Conservation (phyloP, 1,140 invertebrate species). For the Latrodectus geometricus region DNA sequence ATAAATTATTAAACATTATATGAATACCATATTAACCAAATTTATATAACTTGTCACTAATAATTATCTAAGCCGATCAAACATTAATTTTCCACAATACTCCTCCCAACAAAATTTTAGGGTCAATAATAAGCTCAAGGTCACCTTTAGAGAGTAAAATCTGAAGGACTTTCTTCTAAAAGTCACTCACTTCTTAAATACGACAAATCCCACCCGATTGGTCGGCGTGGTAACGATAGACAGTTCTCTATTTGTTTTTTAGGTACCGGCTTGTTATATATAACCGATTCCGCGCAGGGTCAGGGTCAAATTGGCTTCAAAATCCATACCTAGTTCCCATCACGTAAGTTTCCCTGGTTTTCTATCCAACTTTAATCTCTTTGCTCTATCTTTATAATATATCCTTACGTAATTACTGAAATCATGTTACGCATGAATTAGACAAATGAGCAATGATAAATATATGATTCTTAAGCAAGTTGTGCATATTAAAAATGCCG, state of each 20-base stretch:
- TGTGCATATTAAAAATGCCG: no score
- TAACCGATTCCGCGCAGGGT: conserved; percentile 23
- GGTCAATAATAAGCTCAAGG: conserved; percentile 37
- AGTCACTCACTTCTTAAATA: conserved; percentile 32
- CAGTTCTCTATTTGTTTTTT: conserved; percentile 41
- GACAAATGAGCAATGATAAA: no score
- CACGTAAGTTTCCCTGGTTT: conserved; percentile 4
- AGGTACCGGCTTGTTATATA: conserved; percentile 39
- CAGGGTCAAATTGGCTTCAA: conserved; percentile 22
- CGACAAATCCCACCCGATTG: conserved; percentile 50
- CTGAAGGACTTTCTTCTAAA: conserved; percentile 5
- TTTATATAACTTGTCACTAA: no score
- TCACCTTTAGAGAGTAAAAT: conserved; percentile 46
- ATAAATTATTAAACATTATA: no score
- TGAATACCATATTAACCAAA: no score
- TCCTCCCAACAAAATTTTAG: not conserved
- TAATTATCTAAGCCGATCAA: not conserved
- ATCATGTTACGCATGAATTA: no score
- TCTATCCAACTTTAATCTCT: not conserved
- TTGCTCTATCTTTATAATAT: not conserved
- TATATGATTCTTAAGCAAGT: no score
- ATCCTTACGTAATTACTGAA: no score
- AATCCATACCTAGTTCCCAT: not conserved
- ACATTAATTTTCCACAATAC: not conserved
- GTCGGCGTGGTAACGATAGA: conserved; percentile 25